A percentile compares a stretch with the other conserved stretches of the same genome.
Evolutionary conservation across 2,113 vertebrate species (phyloP).

Genomic region (Maccullochella peelii): DNA sequence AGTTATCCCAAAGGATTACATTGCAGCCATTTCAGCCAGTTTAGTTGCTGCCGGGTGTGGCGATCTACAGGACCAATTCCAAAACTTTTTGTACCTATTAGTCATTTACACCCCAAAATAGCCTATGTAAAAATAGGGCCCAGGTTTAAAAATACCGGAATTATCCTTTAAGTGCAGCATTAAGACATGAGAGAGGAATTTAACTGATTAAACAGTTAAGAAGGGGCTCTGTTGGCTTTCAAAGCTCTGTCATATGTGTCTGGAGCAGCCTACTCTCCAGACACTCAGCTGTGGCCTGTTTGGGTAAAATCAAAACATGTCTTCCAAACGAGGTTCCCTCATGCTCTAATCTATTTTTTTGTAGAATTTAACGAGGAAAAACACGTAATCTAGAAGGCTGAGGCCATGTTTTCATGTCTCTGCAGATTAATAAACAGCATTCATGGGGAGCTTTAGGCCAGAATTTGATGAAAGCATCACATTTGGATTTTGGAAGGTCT

Average conservation of each 20-base stretch:
- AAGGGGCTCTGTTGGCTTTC: constrained; percentile 8
- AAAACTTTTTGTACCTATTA: too few relatives aligned
- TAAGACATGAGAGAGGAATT: constrained; percentile 36
- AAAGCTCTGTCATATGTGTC: constrained; percentile 23
- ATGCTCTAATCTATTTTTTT: background rate
- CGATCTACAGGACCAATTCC: too few relatives aligned
- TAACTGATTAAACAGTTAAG: constrained; percentile 23
- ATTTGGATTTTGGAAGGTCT: background rate
- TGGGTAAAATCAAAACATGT: constrained; percentile 5
- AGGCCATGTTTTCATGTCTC: background rate
- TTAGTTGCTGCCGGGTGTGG: too few relatives aligned
- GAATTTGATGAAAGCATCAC: background rate
- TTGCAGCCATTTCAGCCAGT: too few relatives aligned
- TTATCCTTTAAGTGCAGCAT: constrained; percentile 6
- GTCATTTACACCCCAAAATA: too few relatives aligned
- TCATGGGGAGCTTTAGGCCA: background rate
- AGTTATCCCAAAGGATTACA: too few relatives aligned
- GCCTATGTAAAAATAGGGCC: too few relatives aligned
- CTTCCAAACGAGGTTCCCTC: constrained; percentile 1
- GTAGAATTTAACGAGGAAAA: background rate
- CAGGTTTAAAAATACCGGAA: too few relatives aligned
- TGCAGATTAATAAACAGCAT: background rate
- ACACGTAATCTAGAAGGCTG: background rate
- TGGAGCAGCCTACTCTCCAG: constrained; percentile 1
- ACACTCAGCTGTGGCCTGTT: constrained; percentile 36